Percentiles rank a stretch among this genome's conserved stretches.
These are phyloP conservation scores for Halocaridina rubra DNA, from an alignment of 2,888 invertebrate species.

Conservation along the genomic window DNA sequence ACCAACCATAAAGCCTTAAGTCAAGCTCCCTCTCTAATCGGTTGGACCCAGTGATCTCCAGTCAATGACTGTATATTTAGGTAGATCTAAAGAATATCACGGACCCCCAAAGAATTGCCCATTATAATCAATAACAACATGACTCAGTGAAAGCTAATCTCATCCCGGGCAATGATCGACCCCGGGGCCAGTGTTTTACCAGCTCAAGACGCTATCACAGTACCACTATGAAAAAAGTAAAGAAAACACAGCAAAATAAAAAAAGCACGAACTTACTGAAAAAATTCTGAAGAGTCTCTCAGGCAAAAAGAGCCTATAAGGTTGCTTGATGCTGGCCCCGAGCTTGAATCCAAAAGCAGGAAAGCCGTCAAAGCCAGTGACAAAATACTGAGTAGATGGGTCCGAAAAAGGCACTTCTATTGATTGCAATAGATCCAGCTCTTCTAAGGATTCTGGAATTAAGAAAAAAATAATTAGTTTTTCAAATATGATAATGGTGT, in stretches of 20 bases:
- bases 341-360: conserved; percentile 81
- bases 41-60: too few species aligned
- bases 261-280: conserved; percentile 55
- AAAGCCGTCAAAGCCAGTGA: conserved; percentile 86
- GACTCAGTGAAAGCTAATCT: too few species aligned
- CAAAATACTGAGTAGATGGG: conserved; percentile 82
- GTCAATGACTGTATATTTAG: too few species aligned
- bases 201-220: background rate
- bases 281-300: conserved; percentile 49
- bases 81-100: too few species aligned
- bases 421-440: conserved; percentile 83
- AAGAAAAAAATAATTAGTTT: too few species aligned
- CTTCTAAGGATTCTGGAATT: conserved; percentile 68
- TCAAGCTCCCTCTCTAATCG: too few species aligned
- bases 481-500: too few species aligned
- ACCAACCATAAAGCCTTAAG: too few species aligned
- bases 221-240: background rate
- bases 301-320: conserved; percentile 59
- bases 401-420: conserved; percentile 84
- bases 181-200: too few species aligned
- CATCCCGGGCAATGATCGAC: too few species aligned
- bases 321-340: conserved; percentile 61
- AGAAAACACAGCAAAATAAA: background rate
- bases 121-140: too few species aligned
- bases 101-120: too few species aligned